Percentiles rank a stretch among this genome's conserved stretches.
Conservation (phyloP, 2,797 vertebrate genomes). For the Tamandua tetradactyla region DNA sequence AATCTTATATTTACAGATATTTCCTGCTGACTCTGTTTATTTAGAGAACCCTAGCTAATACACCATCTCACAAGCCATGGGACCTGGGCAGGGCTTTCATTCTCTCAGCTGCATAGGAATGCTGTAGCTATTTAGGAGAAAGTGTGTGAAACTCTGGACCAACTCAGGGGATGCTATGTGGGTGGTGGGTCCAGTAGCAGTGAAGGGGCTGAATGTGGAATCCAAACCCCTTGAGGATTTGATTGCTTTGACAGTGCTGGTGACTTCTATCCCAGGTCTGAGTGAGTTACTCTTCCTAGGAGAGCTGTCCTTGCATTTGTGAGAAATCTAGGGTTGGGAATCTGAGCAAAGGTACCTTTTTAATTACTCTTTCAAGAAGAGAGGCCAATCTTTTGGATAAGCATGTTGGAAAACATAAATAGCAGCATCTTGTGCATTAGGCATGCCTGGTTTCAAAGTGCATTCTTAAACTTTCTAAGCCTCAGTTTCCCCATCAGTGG, state of each 20-base stretch:
- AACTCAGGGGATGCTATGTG: no score
- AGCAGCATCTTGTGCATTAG: background rate
- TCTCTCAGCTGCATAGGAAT: no score
- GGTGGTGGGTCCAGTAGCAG: no score
- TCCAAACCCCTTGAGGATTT: background rate
- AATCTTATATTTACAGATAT: no score
- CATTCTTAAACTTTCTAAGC: background rate
- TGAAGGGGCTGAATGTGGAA: background rate
- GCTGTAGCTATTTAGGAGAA: background rate
- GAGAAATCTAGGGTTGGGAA: background rate
- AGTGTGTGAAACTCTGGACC: fast-evolving
- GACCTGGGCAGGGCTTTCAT: no score
- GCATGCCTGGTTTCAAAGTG: background rate
- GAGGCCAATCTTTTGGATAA: background rate
- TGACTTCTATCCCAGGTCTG: background rate
- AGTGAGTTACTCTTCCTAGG: background rate
- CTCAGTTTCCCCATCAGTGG: background rate
- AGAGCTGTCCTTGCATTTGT: background rate
- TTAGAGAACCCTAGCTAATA: no score
- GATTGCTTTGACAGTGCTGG: background rate
- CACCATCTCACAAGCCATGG: background rate
- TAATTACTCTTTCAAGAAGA: background rate
- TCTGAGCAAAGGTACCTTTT: background rate
- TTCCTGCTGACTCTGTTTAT: no score
- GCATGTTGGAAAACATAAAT: background rate